Base-by-base conservation (phyloP, 2,888 invertebrate species). In the Sturmia bella region DNA sequence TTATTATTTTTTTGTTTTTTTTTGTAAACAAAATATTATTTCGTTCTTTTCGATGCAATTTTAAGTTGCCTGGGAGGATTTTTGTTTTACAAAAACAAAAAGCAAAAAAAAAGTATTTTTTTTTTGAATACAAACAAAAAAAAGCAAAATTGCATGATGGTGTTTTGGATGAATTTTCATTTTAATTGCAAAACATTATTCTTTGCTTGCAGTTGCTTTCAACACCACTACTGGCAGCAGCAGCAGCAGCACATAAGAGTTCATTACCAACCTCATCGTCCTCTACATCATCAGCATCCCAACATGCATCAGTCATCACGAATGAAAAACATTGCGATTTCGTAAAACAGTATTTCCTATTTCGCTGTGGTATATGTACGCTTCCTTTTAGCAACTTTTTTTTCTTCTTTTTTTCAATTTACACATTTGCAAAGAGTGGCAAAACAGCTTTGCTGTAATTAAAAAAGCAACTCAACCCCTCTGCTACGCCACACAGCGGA, bases 191-290 rank as follows among this genome's bases (percentile, higher is more conserved):
- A 77, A 78, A 52, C 15, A 78, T 66, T 56, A 32, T 54, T 66
- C 37, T 63, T 80, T 39, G 11, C 61, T 57, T 64, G 9, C 41
- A 70, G 69, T 75, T 69, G 27, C 43, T 83, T 75, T 54, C 61
- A 63, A 69, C 76, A 75, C 75, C 56, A 70, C 66, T 54, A 56
- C 39, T 56, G 68, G 80, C 70, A 27, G 64, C 27, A 70, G 41
- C n/a, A 56, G 43, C 61, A 72, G 80, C 70, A 27, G 64, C 27
- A 70, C 48, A n/a, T n/a, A 68, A 56, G 76, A 80, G 80, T 80
- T 80, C 77, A 83, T 80, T 69, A 77, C 80, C 73, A 83, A 74
- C 78, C 77, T 74, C 74, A 78, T 75, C 74, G 75, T 74, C 19
- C 70, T 57, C 74, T 56, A 52, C 56, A 68, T 43, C 76, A 41